Evolutionary conservation across 64 coral and sea anemone genomes (phyloP).

Genomic region (Dendrophyllia cribrosa): DNA sequence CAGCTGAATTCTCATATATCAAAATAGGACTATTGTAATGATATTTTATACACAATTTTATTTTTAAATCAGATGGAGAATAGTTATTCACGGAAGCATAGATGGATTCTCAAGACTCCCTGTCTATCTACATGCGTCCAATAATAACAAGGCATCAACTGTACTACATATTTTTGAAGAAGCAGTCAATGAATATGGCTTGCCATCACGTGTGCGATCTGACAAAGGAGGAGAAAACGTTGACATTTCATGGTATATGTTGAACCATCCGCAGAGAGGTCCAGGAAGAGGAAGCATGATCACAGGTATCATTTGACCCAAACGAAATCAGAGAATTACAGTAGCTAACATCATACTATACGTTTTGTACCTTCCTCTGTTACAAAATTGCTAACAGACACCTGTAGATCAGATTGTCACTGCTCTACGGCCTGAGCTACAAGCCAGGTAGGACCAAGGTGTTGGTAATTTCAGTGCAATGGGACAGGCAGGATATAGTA

Average conservation of each 20-base stretch:
- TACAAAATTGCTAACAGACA: too few species aligned
- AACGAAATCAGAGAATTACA: too few species aligned
- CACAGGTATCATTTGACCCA: too few species aligned
- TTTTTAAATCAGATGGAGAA: constrained; percentile 35
- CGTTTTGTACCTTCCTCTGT: too few species aligned
- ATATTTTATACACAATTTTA: neutral
- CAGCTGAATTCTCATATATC: constrained; percentile 1
- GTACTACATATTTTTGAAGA: constrained; percentile 61
- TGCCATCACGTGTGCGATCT: constrained; percentile 70
- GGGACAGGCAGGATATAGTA: too few species aligned
- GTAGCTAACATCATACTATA: too few species aligned
- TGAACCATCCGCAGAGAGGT: constrained; percentile 19
- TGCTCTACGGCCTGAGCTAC: too few species aligned
- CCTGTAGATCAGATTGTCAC: too few species aligned
- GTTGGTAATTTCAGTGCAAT: too few species aligned
- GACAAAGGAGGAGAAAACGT: constrained; percentile 71
- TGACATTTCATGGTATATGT: constrained; percentile 22
- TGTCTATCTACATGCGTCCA: constrained; percentile 16
- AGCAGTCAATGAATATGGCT: constrained; percentile 63
- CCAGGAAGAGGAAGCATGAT: constrained; percentile 64
- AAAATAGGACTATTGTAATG: neutral
- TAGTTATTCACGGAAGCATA: constrained; percentile 21
- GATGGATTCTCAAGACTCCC: constrained; percentile 41
- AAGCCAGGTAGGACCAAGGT: too few species aligned
- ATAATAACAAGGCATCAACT: constrained; percentile 52